Base-by-base conservation (phyloP, 2,113 vertebrate species). In the Zosterops hypoxanthus region DNA sequence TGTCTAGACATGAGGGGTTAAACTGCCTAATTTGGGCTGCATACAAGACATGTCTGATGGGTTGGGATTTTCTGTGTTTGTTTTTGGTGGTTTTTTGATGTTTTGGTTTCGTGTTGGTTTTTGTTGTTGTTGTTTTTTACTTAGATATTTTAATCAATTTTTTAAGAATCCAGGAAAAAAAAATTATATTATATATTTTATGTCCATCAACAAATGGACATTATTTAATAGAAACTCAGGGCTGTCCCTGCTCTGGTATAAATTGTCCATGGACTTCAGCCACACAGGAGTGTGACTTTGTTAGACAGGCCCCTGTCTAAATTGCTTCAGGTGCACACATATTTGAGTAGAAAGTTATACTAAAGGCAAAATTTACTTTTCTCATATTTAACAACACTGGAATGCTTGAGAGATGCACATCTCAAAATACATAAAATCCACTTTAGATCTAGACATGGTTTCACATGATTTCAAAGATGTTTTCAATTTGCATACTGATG, bases 281-380 rank as follows among this genome's bases (percentile, higher is more conserved):
- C 10, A 34, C 44, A 46, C 14, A 69, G 15, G 10, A 5, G 5
- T 33, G 10, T 39, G 34, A 41, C 24, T 63, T 36, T 26, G 69
- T 55, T 0, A 0, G 21, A 28, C 10, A 85, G 36, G 26, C 12
- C 14, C 33, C 22, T 39, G 39, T 39, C 39, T 39, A 39, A 69
- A 5, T 0, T 59, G 33, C 55, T 33, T 77, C 28, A 77, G 14
- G 29, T 7, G 3, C 8, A 21, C 15, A 77, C 3, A 44, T 1
- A 21, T 5, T 26, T 0, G 0, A 66, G 25, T 14, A 87, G 5
- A 50, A 65, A 79, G 14, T 41, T 65, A 53, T 6, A 34, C 4
- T 56, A n/a, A 59, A 31, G 20, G 14, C 3, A 59, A 75, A 82
- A 46, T 49, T 78, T 56, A 56, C 3, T 77, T 46, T 42, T 55